Percentiles rank a stretch among this genome's conserved stretches.
Evolutionary conservation across 1,140 invertebrate species (phyloP).

Genomic region (Achatina immaculata): DNA sequence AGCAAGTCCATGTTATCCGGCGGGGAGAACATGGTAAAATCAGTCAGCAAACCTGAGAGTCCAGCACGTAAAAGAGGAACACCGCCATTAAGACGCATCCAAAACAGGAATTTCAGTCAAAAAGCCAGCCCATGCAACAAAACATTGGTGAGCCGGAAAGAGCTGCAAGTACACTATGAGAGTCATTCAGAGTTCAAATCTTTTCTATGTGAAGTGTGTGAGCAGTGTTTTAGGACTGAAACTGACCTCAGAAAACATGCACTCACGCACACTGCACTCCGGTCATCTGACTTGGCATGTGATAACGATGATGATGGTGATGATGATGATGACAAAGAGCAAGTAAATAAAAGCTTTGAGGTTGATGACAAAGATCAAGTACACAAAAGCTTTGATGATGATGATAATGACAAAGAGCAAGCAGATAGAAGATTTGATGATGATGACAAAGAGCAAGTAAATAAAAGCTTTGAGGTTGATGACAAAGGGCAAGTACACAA

Average conservation of each 20-base stretch:
- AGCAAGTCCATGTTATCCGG: too few species aligned
- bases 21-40: too few species aligned
- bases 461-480: too few species aligned
- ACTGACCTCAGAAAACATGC: conserved; percentile 97
- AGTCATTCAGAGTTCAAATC: conserved; percentile 98
- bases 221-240: conserved; percentile 97
- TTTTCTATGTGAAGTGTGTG: conserved; percentile 97
- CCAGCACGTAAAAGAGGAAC: conserved; percentile 11
- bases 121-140: conserved; percentile 97
- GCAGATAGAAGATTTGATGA: neutral
- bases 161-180: conserved; percentile 96
- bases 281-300: conserved; percentile 69
- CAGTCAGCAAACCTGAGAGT: conserved; percentile 40
- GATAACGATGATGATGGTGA: neutral
- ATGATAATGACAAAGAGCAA: neutral
- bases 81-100: too few species aligned
- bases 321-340: neutral
- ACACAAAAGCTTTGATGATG: neutral
- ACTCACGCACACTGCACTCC: conserved; percentile 96
- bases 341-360: too few species aligned
- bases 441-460: neutral
- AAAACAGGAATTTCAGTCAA: conserved; percentile 37
- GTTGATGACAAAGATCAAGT: neutral
- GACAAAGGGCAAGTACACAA: too few species aligned
- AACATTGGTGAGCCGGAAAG: conserved; percentile 97